Base-by-base conservation (phyloP, 1,140 invertebrate species). In the Bombus soroeensis region DNA sequence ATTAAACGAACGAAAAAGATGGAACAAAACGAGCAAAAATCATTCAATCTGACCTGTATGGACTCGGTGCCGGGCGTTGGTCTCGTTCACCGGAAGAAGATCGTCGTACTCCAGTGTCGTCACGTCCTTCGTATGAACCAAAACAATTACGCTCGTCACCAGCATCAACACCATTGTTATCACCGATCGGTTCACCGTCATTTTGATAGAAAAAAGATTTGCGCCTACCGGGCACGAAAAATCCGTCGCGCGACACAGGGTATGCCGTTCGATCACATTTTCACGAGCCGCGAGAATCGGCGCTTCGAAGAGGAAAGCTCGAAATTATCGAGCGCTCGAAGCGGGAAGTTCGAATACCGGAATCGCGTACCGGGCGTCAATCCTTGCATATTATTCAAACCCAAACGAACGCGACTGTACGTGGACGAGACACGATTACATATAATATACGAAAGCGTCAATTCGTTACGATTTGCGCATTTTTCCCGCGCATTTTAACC, bases 91-190 rank as follows among this genome's bases (percentile, higher is more conserved):
- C 83, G 84, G 76, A 85, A 88, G 88, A 76, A 85, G 82, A 43
- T 83, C 74, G 73, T 89, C 75, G 86, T 90, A 89, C 71, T 92
- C 86, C 85, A 87, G 81, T 73, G 87, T 87, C 81, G 89, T 85
- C 71, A 77, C 84, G 71, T 92, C 90, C 89, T 84, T 87, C 15
- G 73, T 72, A 43, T 81, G 86, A 39, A 84, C 73, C 57, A 87
- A 1, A 43, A 87, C 64, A 39, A 90, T 76, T 72, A 86, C 81
- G 39, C 77, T 81, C 68, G 78, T 90, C 78, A 84, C 12, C 79
- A 88, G 66, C 70, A 81, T 53, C 64, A 90, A 37, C 78, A 90
- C 72, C 70, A 77, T 88, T 78, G 76, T 72, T 66, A 78, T 37
- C 77, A 73, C 68, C 79, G 89, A 73, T 71, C 83, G 72, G 43